phyloP scores from a whole-genome alignment of 1,140 invertebrate genomes.

The Drosophila chauvacae region DNA sequence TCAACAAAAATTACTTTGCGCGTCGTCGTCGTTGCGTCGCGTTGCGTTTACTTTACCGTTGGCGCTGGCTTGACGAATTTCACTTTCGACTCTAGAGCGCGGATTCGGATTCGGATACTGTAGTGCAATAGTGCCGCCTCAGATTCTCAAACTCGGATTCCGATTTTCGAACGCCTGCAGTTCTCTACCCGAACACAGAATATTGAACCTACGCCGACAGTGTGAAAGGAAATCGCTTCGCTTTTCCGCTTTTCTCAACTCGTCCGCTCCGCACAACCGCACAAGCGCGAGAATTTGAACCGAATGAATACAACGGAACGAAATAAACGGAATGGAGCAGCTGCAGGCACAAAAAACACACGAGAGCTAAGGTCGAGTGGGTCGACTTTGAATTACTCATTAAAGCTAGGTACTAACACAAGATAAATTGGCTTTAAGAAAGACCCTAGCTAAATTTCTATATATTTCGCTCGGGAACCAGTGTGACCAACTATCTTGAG shows the following conservation, averaged over 20 bases:
- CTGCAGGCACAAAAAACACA: conserved; percentile 46
- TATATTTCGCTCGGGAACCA: no score
- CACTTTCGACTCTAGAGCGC: conserved; percentile 67
- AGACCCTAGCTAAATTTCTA: no score
- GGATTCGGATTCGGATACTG: conserved; percentile 16
- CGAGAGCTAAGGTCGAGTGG: neutral
- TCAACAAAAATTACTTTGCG: conserved; percentile 52
- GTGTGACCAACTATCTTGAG: no score
- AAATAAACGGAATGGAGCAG: conserved; percentile 40
- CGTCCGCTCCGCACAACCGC: conserved; percentile 76
- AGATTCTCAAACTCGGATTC: conserved; percentile 37
- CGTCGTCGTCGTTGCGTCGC: conserved; percentile 32
- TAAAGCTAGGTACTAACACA: no score
- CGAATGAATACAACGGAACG: conserved; percentile 45
- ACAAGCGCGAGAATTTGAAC: conserved; percentile 69
- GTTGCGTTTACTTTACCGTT: conserved; percentile 74
- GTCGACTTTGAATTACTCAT: conserved; percentile 1
- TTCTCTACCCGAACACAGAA: conserved; percentile 60
- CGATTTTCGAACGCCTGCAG: conserved; percentile 56
- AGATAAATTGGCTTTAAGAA: no score
- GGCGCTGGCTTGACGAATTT: conserved; percentile 54
- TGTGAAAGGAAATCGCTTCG: conserved; percentile 61
- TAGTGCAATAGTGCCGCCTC: conserved; percentile 21
- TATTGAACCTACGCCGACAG: conserved; percentile 57
- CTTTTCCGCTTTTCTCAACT: conserved; percentile 36